These are phyloP conservation scores for Andrena bucephala DNA, from an alignment of 2,888 invertebrate species.

Conservation along the genomic window DNA sequence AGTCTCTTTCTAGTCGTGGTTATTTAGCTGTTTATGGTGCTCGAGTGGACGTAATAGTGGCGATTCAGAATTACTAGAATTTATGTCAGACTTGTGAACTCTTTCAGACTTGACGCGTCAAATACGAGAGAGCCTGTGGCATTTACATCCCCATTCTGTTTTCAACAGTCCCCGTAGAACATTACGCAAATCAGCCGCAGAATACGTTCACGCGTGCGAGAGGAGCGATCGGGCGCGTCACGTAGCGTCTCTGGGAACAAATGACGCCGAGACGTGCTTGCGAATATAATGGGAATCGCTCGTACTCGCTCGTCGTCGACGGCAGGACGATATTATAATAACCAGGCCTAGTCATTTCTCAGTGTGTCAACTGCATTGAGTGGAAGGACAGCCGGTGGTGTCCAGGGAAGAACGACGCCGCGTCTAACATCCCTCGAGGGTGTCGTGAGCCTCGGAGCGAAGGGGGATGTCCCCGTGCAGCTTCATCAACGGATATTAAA, in stretches of 20 bases:
- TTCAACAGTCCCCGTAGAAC: not conserved
- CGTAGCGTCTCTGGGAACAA: conserved; percentile 67
- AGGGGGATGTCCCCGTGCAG: conserved; percentile 73
- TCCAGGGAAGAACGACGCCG: conserved; percentile 74
- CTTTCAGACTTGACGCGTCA: not conserved
- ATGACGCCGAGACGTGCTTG: conserved; percentile 77
- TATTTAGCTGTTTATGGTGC: not conserved
- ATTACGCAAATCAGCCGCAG: conserved; percentile 12
- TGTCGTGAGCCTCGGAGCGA: conserved; percentile 74
- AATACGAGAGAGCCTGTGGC: not conserved
- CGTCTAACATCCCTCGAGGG: conserved; percentile 80
- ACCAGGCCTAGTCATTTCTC: conserved; percentile 83
- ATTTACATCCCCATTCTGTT: not conserved
- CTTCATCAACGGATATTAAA: conserved; percentile 85
- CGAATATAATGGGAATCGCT: conserved; percentile 77
- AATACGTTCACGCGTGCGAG: not conserved
- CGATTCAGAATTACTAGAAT: not conserved
- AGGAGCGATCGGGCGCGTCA: not conserved
- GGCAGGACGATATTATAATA: conserved; percentile 79
- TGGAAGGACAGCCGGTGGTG: conserved; percentile 79
- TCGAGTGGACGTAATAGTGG: not conserved
- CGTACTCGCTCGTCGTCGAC: conserved; percentile 54
- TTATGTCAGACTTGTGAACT: not conserved
- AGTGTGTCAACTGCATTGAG: conserved; percentile 84
- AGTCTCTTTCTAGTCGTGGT: not conserved